A percentile compares a stretch with the other conserved stretches of the same genome.
Conservation (phyloP, 2,888 invertebrate species). For the Galerucella pusilla region DNA sequence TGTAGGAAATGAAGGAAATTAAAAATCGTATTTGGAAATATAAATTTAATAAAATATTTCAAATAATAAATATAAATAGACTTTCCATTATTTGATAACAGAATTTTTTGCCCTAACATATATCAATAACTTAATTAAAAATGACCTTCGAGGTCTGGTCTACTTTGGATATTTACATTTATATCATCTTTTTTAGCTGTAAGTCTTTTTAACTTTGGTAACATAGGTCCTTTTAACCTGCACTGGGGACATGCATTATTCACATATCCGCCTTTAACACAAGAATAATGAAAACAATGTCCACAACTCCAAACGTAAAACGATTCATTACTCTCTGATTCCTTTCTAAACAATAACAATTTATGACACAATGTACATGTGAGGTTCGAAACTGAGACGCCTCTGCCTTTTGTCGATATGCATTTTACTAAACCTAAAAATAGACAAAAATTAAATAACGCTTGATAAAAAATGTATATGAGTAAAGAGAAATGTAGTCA, state of each 20-base stretch:
- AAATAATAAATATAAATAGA: conserved; percentile 34
- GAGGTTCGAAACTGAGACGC: conserved; percentile 57
- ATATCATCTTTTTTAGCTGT: conserved; percentile 33
- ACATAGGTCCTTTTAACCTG: conserved; percentile 52
- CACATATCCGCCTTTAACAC: conserved; percentile 52
- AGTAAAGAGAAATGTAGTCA: too few relatives aligned
- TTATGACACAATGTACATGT: conserved; percentile 61
- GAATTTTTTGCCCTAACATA: conserved; percentile 20
- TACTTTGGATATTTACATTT: conserved; percentile 46
- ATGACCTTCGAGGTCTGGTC: conserved; percentile 63
- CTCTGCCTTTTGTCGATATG: conserved; percentile 57
- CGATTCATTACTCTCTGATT: conserved; percentile 51
- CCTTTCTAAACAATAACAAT: conserved; percentile 52
- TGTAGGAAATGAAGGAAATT: background rate
- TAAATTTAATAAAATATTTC: conserved; percentile 36
- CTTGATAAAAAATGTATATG: too few relatives aligned
- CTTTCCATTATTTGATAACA: conserved; percentile 33
- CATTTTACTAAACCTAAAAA: conserved; percentile 61
- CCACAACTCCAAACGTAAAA: conserved; percentile 62
- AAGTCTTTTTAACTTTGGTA: conserved; percentile 49
- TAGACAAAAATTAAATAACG: background rate
- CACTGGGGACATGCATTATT: conserved; percentile 59
- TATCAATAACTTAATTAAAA: conserved; percentile 54
- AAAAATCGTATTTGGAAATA: conserved; percentile 3
- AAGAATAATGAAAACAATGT: conserved; percentile 59